Evolutionary conservation across 2,113 vertebrate species (phyloP), one percentile per base, ranked within the genome.

Genomic region (Pseudorhombus dupliciocellatus): DNA sequence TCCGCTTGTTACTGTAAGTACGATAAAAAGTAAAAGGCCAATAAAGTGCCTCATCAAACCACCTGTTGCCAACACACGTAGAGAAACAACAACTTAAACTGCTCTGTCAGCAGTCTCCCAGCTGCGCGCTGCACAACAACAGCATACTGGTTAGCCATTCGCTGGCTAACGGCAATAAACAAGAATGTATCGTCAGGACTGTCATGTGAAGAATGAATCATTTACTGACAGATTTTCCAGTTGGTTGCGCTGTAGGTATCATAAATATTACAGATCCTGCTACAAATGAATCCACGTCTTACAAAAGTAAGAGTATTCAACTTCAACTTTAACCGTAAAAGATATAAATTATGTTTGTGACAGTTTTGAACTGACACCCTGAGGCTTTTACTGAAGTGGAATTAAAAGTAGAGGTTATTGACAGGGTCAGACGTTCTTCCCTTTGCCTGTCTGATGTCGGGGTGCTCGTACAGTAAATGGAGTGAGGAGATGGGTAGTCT

Each of bases 391-490:
- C 24, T 11, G 44, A 70, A 70, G 30, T 77, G 18, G 14, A 57
- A 63, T 60, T 70, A 53, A 10, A 12, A 63, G 46, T 9, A 67
- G 61, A 66, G 18, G 54, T 11, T 63, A 60, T 54, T 22, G 26
- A 71, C 28, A 21, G 5, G 67, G 58, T 56, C 58, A 57, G 51
- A 57, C 20, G 51, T 31, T 22, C 44, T 61, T 75, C 61, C 72
- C 53, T 63, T 50, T 67, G 54, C 51, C 42, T 28, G 53, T 55
- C 40, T 66, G 26, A 54, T 63, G 62, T 62, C 16, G 55, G 50
- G 54, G 31, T 26, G 66, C 42, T 63, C 26, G 40, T 55, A 42
- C 21, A 69, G 52, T 44, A 74, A 81, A 68, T 60, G 62, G 72
- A 58, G 48, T 28, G 26, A 58, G 25, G 9, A 62, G 24, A 48